These are phyloP conservation scores for Cerceris ruficornis DNA, from an alignment of 2,888 invertebrate species.

Conservation along the genomic window DNA sequence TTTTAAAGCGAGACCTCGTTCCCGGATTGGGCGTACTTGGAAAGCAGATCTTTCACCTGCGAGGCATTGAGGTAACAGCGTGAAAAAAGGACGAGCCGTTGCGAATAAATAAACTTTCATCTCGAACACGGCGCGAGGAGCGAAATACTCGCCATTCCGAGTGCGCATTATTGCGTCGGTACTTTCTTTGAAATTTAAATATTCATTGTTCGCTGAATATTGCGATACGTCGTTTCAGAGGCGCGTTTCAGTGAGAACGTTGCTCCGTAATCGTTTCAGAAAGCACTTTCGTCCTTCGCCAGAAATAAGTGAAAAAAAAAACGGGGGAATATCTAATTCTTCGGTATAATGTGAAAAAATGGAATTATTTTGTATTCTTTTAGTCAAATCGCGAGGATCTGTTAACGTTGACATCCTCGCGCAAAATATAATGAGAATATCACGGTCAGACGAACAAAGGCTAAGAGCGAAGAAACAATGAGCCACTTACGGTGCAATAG, in stretches of 20 bases:
- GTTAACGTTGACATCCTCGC: background rate
- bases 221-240: too few relatives aligned
- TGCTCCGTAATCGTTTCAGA: too few relatives aligned
- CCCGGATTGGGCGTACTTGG: constrained; percentile 15
- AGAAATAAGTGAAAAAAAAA: too few relatives aligned
- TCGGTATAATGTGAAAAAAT: too few relatives aligned
- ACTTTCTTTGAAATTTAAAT: too few relatives aligned
- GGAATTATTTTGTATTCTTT: too few relatives aligned
- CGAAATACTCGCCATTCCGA: constrained; percentile 34
- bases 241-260: too few relatives aligned
- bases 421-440: constrained; percentile 21
- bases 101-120: constrained; percentile 45
- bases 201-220: too few relatives aligned
- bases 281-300: too few relatives aligned
- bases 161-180: background rate
- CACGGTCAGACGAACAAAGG: constrained; percentile 33
- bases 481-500: constrained; percentile 27
- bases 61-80: constrained; percentile 8
- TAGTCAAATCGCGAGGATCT: too few relatives aligned
- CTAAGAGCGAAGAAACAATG: constrained; percentile 31
- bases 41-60: constrained; percentile 42
- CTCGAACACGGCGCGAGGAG: constrained; percentile 33
- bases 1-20: background rate
- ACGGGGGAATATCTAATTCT: too few relatives aligned
- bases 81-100: constrained; percentile 29